Percentiles rank a stretch among this genome's conserved stretches.
These are phyloP conservation scores for Morone chrysops DNA, from an alignment of 2,113 vertebrate genomes.

Conservation along the genomic window DNA sequence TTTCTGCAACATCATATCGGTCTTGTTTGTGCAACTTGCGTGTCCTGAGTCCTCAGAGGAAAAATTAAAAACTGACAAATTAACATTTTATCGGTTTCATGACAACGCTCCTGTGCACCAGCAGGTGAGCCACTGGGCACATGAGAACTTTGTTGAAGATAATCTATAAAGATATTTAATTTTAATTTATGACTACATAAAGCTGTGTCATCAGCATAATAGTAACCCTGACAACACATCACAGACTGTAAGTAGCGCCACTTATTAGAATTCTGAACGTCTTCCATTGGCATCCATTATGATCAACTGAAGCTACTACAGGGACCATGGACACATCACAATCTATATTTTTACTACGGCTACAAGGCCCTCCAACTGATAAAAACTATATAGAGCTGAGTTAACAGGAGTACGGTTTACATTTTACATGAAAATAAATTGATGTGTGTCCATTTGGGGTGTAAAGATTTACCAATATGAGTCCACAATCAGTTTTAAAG, in stretches of 20 bases:
- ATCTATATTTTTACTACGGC: no score
- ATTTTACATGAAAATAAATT: no score
- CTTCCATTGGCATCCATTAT: no score
- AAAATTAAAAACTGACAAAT: conserved; percentile 11
- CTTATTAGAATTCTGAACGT: background rate
- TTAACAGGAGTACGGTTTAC: no score
- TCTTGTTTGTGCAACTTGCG: background rate
- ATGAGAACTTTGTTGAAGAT: background rate
- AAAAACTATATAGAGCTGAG: no score
- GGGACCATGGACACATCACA: no score
- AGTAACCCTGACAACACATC: background rate
- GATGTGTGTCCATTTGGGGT: no score
- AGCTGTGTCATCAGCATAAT: background rate
- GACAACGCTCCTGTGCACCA: background rate
- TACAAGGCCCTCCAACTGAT: no score
- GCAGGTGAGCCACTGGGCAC: background rate
- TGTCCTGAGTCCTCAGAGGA: background rate
- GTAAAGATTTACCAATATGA: no score
- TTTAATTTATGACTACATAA: background rate
- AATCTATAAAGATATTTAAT: background rate
- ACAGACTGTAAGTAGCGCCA: no score
- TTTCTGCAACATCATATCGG: conserved; percentile 11
- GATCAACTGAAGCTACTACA: no score
- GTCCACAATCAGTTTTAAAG: no score
- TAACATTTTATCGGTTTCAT: conserved; percentile 30